phyloP scores from a whole-genome alignment of 2,797 vertebrate genomes.

The Arnoldichthys spilopterus region DNA sequence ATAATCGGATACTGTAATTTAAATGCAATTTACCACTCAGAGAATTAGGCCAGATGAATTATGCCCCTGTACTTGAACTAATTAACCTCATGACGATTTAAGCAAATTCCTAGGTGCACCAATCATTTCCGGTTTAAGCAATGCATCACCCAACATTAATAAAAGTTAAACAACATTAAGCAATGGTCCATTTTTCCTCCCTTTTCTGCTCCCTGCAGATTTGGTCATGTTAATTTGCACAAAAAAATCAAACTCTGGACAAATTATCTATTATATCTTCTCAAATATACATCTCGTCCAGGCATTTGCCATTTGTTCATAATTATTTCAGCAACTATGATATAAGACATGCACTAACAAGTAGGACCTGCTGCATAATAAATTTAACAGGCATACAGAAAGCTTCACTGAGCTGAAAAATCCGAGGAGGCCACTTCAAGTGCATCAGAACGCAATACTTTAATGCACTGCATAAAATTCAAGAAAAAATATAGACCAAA shows the following conservation, averaged over 20 bases:
- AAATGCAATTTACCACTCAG: background rate
- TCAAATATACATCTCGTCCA: background rate
- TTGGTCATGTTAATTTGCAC: background rate
- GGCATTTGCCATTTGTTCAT: background rate
- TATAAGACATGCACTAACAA: background rate
- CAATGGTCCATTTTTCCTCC: too few species aligned
- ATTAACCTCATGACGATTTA: background rate
- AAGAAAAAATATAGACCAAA: too few species aligned
- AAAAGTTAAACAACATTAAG: too few species aligned
- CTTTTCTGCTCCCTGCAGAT: background rate
- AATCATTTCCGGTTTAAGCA: background rate
- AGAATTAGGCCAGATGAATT: background rate
- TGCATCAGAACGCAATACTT: too few species aligned
- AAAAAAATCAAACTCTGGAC: too few species aligned
- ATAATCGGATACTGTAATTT: background rate
- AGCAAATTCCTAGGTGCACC: background rate
- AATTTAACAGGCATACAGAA: too few species aligned
- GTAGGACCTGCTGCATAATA: background rate
- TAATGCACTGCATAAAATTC: too few species aligned
- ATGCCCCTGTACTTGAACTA: background rate
- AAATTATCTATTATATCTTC: background rate
- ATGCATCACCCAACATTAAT: too few species aligned
- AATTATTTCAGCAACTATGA: background rate
- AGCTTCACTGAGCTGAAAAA: too few species aligned
- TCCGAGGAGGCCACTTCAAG: too few species aligned